Percentiles rank a stretch among this genome's conserved stretches.
Conservation (phyloP, 2,797 vertebrate species). For the Acipenser oxyrinchus region DNA sequence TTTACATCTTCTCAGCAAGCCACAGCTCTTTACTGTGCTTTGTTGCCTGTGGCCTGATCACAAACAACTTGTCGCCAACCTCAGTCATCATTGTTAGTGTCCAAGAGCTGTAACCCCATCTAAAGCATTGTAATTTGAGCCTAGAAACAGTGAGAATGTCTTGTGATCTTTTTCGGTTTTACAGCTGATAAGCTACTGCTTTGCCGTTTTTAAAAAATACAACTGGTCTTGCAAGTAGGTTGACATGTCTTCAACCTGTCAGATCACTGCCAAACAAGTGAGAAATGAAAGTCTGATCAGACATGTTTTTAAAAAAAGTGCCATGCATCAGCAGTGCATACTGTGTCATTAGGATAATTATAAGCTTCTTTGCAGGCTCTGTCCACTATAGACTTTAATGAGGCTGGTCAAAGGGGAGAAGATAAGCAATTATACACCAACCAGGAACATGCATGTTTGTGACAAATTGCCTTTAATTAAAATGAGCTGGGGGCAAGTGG, state of each 20-base stretch:
- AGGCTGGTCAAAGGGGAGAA: conserved; percentile 26
- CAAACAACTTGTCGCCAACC: conserved; percentile 3
- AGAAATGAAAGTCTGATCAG: too few relatives aligned
- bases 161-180: too few relatives aligned
- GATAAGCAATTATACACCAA: neutral
- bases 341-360: conserved; percentile 54
- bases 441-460: neutral
- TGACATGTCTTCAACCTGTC: too few relatives aligned
- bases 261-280: too few relatives aligned
- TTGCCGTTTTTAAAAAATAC: too few relatives aligned
- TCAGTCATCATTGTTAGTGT: too few relatives aligned
- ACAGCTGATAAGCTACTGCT: too few relatives aligned
- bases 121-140: too few relatives aligned
- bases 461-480: neutral
- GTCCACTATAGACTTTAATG: conserved; percentile 44
- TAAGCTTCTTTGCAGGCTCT: conserved; percentile 46
- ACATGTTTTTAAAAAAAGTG: too few relatives aligned
- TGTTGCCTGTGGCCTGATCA: conserved; percentile 11
- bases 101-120: too few relatives aligned
- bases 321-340: conserved; percentile 5
- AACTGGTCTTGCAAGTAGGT: too few relatives aligned
- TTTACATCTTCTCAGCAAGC: conserved; percentile 20
- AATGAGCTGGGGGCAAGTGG: neutral
- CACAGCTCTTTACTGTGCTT: conserved; percentile 13
- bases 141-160: too few relatives aligned